Percentiles rank a stretch among this genome's conserved stretches.
Evolutionary conservation across 1,140 invertebrate genomes (phyloP).

Genomic region (Apocrypta bakeri): DNA sequence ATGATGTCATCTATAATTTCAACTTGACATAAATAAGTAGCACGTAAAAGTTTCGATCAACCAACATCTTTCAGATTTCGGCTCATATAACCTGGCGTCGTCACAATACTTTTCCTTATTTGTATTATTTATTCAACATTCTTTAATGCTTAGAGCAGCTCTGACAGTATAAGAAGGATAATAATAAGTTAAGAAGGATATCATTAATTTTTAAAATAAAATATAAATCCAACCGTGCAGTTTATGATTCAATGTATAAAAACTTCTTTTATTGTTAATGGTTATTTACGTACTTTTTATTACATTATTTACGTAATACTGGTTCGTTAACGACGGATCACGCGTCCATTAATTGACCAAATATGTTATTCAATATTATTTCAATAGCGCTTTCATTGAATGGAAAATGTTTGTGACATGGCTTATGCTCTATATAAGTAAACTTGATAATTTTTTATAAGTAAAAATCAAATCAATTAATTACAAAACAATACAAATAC

Average conservation of each 20-base stretch:
- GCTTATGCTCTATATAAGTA: not conserved
- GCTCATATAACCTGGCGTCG: too few species aligned
- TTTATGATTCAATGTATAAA: slow-evolving; percentile 16
- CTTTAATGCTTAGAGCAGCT: too few species aligned
- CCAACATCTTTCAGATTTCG: too few species aligned
- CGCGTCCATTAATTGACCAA: not conserved
- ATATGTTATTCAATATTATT: not conserved
- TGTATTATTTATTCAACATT: too few species aligned
- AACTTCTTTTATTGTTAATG: not conserved
- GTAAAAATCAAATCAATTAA: slow-evolving; percentile 1
- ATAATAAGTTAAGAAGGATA: too few species aligned
- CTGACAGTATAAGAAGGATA: too few species aligned
- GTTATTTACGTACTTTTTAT: not conserved
- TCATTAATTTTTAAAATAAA: not conserved
- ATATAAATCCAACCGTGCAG: too few species aligned
- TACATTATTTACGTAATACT: slow-evolving; percentile 25
- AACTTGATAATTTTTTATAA: not conserved
- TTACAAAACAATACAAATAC: slow-evolving; percentile 3
- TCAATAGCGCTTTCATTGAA: not conserved
- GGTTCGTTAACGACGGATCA: slow-evolving; percentile 1
- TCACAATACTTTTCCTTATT: too few species aligned
- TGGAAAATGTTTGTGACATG: not conserved
- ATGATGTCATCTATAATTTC: too few species aligned
- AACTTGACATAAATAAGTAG: too few species aligned
- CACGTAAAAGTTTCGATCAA: too few species aligned